Base-by-base conservation (phyloP, 1,140 invertebrate genomes). In the Papilio xuthus region DNA sequence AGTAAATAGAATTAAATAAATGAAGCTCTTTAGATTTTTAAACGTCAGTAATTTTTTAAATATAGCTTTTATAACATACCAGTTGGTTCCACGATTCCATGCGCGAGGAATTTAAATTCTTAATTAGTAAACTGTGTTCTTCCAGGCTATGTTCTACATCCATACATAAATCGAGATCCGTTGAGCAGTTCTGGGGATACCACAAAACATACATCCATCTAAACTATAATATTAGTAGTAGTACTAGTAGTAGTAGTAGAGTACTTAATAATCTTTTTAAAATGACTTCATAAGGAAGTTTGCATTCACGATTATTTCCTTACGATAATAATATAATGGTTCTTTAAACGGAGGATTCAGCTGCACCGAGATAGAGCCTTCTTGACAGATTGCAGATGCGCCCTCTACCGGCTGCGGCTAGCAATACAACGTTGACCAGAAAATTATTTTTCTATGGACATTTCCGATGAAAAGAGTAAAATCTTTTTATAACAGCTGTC, bases 341-440 rank as follows among this genome's bases (percentile, higher is more conserved):
- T 71, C 18, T 26, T 41, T 72, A 47, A 72, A 20, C n/a, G 37
- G 71, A 10, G 42, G 42, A 28, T 20, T 20, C 41, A 13, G 71
- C 20, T 73, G 23, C 71, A 72, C 8, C 60, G 26, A 63, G 60
- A 67, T 32, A 47, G 20, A 71, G 67, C 47, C 50, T 77, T 60
- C 77, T 42, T 80, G 71, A 80, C 77, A 80, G 79, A 78, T 80
- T 75, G 56, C 37, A 42, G 23, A 53, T 41, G 37, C 78, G 70
- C 72, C 67, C 71, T 73, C 71, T 26, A 23, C 42, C 71, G 71
- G 71, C 20, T 44, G 71, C 41, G 32, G 69, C 69, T 71, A 18
- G 37, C 32, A 12, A 23, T 18, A 44, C 41, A 9, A 73, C 4
- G 42, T 23, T 73, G 20, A 44, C 71, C 41, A 73, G 23, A 20